Evolutionary conservation across 2,797 vertebrate genomes (phyloP).

Genomic region (Phataginus tetradactyla): DNA sequence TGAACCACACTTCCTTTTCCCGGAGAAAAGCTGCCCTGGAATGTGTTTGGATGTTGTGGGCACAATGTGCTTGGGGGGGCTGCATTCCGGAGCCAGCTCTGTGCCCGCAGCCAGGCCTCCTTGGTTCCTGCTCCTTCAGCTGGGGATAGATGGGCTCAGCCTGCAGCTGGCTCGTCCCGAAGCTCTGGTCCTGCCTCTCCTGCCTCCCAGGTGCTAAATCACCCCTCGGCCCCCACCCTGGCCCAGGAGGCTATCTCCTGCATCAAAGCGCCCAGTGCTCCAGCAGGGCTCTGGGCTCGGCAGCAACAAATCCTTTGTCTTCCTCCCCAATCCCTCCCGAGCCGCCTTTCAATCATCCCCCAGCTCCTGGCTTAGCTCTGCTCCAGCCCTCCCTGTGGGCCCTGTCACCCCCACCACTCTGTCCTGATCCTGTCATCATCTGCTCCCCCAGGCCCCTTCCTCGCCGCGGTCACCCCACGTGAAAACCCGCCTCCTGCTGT

Average conservation of each 20-base stretch:
- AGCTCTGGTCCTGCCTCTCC: background rate
- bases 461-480: background rate
- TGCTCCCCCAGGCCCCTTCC: background rate
- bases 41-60: slow-evolving; percentile 59
- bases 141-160: background rate
- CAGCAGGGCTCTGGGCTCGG: slow-evolving; percentile 13
- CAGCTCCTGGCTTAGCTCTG: background rate
- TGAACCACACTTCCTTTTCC: slow-evolving; percentile 65
- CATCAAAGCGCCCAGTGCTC: background rate
- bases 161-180: rapidly evolving
- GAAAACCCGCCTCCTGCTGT: background rate
- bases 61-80: slow-evolving; percentile 44
- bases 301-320: slow-evolving; percentile 66
- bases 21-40: slow-evolving; percentile 56
- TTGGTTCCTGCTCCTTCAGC: slow-evolving; percentile 39
- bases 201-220: slow-evolving; percentile 45
- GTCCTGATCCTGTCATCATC: background rate
- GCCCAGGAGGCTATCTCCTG: background rate
- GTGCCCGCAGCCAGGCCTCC: slow-evolving; percentile 16
- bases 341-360: slow-evolving; percentile 5
- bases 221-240: background rate
- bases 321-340: background rate
- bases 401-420: background rate
- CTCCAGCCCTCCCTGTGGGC: background rate
- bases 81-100: slow-evolving; percentile 58